Evolutionary conservation across 1,140 invertebrate species (phyloP), one percentile per base, ranked within the genome.

Genomic region (Bombus turneri): DNA sequence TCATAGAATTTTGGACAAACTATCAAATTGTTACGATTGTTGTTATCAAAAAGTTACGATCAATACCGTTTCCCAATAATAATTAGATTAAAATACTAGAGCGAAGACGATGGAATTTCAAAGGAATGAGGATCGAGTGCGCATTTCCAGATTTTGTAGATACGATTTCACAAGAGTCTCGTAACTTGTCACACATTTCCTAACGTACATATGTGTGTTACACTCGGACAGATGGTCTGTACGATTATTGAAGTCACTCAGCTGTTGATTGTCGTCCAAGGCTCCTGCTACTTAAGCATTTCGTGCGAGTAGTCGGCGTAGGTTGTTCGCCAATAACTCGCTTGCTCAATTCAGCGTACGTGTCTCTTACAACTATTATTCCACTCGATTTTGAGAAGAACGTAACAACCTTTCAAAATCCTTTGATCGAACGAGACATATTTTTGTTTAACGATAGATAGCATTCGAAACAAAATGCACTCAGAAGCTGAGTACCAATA

Each of bases 181-280:
- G 64, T 10, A 72, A 57, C 47, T 53, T 53, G 18, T 53, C 47
- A 22, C 18, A 53, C 18, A 31, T 83, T 39, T 28, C 71, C 71
- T 68, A 72, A 64, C 47, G 18, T 13, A 53, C 47, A 53, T 53
- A 53, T 41, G 43, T 53, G 74, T 79, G 64, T 25, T 66, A n/a
- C 78, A 81, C 81, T 47, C 18, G 28, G 57, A 59, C 85, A 85
- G 89, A 88, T 90, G 85, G 90, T 89, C 78, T 74, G 78, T 82
- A 79, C 69, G 86, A 89, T 93, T 92, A 93, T 94, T 94, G 93
- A 87, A 91, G 92, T 93, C 91, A 93, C 77, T 94, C 91, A 91
- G 83, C 88, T 85, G 91, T 83, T 92, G 91, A 94, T 93, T 93
- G 91, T 64, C 88, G 73, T 88, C 87, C 93, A 93, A 94, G 93